These are phyloP conservation scores for Galeopterus variegatus DNA, from an alignment of 2,113 vertebrate species.

Conservation along the genomic window DNA sequence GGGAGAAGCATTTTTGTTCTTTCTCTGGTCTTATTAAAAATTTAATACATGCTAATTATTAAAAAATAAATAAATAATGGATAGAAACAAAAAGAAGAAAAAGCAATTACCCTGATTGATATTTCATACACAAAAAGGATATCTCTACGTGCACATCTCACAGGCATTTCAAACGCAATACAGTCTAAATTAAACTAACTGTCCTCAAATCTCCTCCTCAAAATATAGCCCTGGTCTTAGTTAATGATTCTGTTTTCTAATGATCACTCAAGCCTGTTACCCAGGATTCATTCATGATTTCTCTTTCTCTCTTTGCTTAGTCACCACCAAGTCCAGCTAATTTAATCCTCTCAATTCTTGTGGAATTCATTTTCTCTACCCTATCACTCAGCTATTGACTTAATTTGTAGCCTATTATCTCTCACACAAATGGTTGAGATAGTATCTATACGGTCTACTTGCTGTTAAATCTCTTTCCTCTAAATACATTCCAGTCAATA, in stretches of 20 bases:
- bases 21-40: not conserved
- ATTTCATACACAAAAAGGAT: not conserved
- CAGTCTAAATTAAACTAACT: not conserved
- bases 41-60: not conserved
- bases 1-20: not conserved
- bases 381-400: not conserved
- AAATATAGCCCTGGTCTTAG: not conserved
- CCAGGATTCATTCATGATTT: not conserved
- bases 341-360: not conserved
- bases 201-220: not conserved
- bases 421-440: not conserved
- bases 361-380: not conserved
- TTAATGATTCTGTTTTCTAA: not conserved
- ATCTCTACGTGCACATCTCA: not conserved
- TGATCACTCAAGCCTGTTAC: not conserved
- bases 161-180: not conserved
- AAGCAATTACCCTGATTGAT: not conserved
- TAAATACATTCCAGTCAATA: not conserved
- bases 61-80: not conserved
- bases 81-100: not conserved
- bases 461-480: not conserved
- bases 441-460: not conserved
- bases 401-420: not conserved
- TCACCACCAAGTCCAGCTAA: not conserved
- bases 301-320: not conserved